A percentile compares a stretch with the other conserved stretches of the same genome.
Conservation (phyloP, 2,113 vertebrate species). For the Pandion haliaetus region DNA sequence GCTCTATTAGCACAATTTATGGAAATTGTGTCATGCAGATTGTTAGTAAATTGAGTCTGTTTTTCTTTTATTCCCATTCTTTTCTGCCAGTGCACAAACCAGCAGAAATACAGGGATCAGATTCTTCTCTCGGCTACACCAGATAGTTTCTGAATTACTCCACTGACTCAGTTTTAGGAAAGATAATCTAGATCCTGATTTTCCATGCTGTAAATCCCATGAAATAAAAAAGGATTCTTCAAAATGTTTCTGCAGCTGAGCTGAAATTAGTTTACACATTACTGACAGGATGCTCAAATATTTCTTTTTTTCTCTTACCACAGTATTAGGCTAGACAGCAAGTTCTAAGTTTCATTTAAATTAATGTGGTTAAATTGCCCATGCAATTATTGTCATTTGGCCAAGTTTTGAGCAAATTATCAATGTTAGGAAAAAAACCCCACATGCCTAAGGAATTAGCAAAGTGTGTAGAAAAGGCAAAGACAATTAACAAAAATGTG, state of each 20-base stretch:
- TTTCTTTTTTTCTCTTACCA: background rate
- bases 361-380: conserved; percentile 6
- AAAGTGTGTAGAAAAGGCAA: background rate
- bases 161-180: background rate
- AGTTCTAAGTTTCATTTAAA: conserved; percentile 18
- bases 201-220: background rate
- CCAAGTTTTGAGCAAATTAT: background rate
- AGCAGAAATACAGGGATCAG: background rate
- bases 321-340: background rate
- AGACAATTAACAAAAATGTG: background rate
- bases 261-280: conserved; percentile 1
- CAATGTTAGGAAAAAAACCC: background rate
- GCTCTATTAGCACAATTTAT: conserved; percentile 62
- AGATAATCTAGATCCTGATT: background rate
- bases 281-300: conserved; percentile 1
- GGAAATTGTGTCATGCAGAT: conserved; percentile 30
- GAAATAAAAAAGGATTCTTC: background rate
- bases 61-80: conserved; percentile 38
- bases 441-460: background rate
- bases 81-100: background rate
- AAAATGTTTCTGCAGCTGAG: conserved; percentile 2
- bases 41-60: conserved; percentile 42
- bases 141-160: background rate
- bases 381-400: conserved; percentile 1
- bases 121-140: background rate